A percentile compares a stretch with the other conserved stretches of the same genome.
These are phyloP conservation scores for Cryptocheilus praepositus DNA, from an alignment of 2,888 invertebrate species.

Conservation along the genomic window DNA sequence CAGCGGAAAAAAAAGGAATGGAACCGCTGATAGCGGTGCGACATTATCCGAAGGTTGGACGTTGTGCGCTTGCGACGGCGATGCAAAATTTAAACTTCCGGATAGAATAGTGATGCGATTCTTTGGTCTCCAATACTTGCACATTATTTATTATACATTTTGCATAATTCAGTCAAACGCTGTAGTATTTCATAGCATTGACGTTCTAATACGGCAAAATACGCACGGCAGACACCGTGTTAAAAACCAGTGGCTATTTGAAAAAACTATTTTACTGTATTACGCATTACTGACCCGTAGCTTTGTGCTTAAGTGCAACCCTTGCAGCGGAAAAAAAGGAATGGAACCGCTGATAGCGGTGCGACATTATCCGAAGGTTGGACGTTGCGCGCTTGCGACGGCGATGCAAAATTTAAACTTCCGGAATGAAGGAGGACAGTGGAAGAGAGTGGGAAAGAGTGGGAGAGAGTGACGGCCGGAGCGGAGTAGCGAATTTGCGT, in stretches of 20 bases:
- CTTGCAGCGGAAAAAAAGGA: constrained; percentile 16
- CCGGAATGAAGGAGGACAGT: constrained; percentile 14
- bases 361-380: constrained; percentile 32
- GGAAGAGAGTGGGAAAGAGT: constrained; percentile 8
- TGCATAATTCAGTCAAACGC: no score
- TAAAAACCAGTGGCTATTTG: no score
- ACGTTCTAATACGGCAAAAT: no score
- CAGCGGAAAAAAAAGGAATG: constrained; percentile 26
- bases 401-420: constrained; percentile 48
- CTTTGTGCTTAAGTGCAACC: no score
- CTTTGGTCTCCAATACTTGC: no score
- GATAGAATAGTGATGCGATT: no score
- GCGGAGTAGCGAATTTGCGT: constrained; percentile 7
- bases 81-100: constrained; percentile 48
- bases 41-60: constrained; percentile 33
- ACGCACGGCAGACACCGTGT: no score
- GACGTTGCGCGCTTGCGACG: constrained; percentile 28
- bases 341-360: constrained; percentile 44
- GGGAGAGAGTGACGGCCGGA: not conserved
- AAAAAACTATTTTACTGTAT: no score
- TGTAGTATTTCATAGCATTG: no score
- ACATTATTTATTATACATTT: no score
- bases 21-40: constrained; percentile 41
- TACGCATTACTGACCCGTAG: no score
- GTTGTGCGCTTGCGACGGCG: constrained; percentile 30